Percentiles rank a stretch among this genome's conserved stretches.
These are phyloP conservation scores for Neodiprion fabricii DNA, from an alignment of 1,140 invertebrate species.

Conservation along the genomic window DNA sequence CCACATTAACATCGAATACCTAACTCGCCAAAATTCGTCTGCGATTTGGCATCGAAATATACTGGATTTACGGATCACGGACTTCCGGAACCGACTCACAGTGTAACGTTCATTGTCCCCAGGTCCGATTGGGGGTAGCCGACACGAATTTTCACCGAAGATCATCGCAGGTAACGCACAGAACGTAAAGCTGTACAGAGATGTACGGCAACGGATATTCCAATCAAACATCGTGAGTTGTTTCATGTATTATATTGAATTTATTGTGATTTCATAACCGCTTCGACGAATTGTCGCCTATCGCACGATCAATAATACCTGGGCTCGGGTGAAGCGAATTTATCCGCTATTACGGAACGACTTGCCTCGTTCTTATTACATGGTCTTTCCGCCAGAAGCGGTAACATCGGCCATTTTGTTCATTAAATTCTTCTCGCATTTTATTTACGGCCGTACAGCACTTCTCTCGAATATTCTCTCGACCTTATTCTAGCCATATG, in stretches of 20 bases:
- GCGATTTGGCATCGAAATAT: background rate
- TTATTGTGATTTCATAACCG: background rate
- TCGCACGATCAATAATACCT: slow-evolving; percentile 12
- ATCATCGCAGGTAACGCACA: slow-evolving; percentile 4
- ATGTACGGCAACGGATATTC: slow-evolving; percentile 57
- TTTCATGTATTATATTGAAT: background rate
- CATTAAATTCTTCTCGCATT: slow-evolving; percentile 20
- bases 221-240: slow-evolving; percentile 54
- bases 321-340: background rate
- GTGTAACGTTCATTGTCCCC: slow-evolving; percentile 28
- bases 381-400: slow-evolving; percentile 7
- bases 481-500: background rate
- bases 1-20: background rate
- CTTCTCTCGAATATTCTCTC: background rate
- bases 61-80: background rate
- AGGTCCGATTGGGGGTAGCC: slow-evolving; percentile 48
- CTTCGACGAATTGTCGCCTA: no score
- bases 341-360: no score
- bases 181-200: slow-evolving; percentile 25
- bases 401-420: slow-evolving; percentile 33
- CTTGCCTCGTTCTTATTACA: slow-evolving; percentile 8
- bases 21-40: background rate
- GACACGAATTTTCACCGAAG: slow-evolving; percentile 17
- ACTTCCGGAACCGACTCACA: background rate
- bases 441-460: background rate